Evolutionary conservation across 2,113 vertebrate genomes (phyloP), one percentile per base, ranked within the genome.

Genomic region (Lagenorhynchus albirostris): DNA sequence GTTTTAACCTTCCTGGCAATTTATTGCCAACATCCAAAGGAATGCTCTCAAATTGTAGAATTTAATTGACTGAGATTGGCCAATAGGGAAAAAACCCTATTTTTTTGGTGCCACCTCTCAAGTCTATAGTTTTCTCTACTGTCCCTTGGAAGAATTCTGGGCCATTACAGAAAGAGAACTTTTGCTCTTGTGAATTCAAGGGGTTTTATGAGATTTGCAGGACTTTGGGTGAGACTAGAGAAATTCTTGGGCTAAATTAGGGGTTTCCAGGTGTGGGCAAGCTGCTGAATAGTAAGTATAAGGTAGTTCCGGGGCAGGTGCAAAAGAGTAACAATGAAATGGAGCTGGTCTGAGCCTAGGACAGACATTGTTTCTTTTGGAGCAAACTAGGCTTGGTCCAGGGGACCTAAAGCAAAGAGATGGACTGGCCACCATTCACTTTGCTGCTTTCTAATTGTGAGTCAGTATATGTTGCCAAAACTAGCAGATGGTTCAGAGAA

Each of bases 361-460:
- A 62, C 15, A 90, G 31, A 55, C 21, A 58, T 7, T 38, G n/a
- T 38, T 97, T 85, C 53, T 86, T 92, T 41, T 68, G 77, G 17
- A n/a, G 38, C 36, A 87, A 63, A 62, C 20, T 18, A 89, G 41
- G n/a, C 73, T 73, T 73, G 23, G 62, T 47, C 60, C 58, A 70
- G 21, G 20, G n/a, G 12, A 76, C 23, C 67, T 26, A 38, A 68
- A 94, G 73, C 33, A 18, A 73, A n/a, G n/a, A 55, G 60, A 21
- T 10, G 15, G 29, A 50, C 21, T 6, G 15, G 29, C 31, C 21
- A 41, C 21, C 20, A 33, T 63, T 60, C 33, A 53, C 18, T 76
- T 70, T 67, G 77, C 58, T 74, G 1, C 81, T 84, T 96, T 96
- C 82, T 92, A 76, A 83, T 92, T 68, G 62, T n/a, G 63, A 83